Conservation (phyloP, 2,888 invertebrate genomes). For the Netelia inedita region DNA sequence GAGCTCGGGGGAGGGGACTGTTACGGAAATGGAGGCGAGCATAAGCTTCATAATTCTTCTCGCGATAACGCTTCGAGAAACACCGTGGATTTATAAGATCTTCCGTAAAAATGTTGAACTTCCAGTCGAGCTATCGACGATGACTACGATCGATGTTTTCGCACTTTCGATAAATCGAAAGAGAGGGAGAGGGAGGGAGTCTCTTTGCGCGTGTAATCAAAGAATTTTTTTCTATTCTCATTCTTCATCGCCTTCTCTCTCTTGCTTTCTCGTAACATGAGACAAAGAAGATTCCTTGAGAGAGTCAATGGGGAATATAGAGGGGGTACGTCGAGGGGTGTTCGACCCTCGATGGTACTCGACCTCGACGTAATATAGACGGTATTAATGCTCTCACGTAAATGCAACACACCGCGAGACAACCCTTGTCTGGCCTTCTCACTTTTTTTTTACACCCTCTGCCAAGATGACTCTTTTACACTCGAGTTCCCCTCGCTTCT, state of each 20-base stretch:
- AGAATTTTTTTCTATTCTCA: background rate
- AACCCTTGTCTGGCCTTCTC: background rate
- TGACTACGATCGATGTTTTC: slow-evolving; percentile 8
- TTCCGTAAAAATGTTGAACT: background rate
- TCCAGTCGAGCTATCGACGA: background rate
- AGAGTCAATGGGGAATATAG: slow-evolving; percentile 8
- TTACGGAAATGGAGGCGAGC: background rate
- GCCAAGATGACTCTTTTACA: background rate
- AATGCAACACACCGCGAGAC: slow-evolving; percentile 21
- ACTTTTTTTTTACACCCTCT: background rate
- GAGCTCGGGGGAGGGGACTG: background rate
- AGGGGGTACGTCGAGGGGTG: slow-evolving; percentile 43
- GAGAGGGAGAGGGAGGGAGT: background rate
- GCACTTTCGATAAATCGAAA: background rate
- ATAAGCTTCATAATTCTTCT: background rate
- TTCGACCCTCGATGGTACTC: slow-evolving; percentile 60
- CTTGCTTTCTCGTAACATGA: background rate
- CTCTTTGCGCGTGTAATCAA: background rate
- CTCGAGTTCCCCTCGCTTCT: background rate
- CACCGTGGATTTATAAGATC: background rate
- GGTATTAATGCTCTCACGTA: slow-evolving; percentile 50
- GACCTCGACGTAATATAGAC: slow-evolving; percentile 54
- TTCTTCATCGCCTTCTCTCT: background rate
- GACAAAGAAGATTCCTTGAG: slow-evolving; percentile 1
- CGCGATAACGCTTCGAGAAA: background rate